These are phyloP conservation scores for Clarias macrocephalus DNA, from an alignment of 2,113 vertebrate genomes.

Conservation along the genomic window DNA sequence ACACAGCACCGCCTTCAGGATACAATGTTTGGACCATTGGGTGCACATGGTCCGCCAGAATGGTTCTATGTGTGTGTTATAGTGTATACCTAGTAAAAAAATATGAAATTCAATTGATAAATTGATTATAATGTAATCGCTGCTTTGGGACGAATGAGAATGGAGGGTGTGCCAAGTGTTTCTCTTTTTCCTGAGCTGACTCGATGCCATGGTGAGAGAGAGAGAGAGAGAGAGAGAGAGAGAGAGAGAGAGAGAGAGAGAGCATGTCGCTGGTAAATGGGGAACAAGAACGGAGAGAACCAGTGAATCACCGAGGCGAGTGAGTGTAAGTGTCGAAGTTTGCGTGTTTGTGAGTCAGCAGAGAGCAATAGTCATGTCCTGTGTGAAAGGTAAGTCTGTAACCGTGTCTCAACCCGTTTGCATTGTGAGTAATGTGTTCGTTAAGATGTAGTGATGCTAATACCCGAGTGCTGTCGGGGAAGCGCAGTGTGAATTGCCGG, in stretches of 20 bases:
- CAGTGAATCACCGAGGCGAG: neutral
- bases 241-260: neutral
- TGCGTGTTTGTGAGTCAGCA: slow-evolving; percentile 12
- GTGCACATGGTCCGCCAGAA: too few relatives aligned
- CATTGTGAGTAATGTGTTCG: neutral
- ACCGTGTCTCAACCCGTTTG: neutral
- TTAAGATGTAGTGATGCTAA: neutral
- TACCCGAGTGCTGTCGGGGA: neutral
- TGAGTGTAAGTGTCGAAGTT: neutral
- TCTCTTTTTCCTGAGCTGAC: slow-evolving; percentile 62
- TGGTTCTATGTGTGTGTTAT: neutral
- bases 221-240: neutral
- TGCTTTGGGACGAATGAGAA: neutral
- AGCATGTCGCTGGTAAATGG: slow-evolving; percentile 29
- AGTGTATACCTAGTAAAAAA: neutral
- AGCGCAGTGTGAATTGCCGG: neutral
- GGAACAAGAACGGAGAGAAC: neutral
- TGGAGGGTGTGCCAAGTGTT: slow-evolving; percentile 26
- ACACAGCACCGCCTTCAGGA: too few relatives aligned
- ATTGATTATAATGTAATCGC: slow-evolving; percentile 59
- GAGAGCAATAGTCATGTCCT: slow-evolving; percentile 69
- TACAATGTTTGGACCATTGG: too few relatives aligned
- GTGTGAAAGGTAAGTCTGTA: slow-evolving; percentile 78
- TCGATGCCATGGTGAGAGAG: slow-evolving; percentile 44
- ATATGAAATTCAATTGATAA: slow-evolving; percentile 34